Conservation (phyloP, 2,797 vertebrate species). For the Phoeniculus purpureus region DNA sequence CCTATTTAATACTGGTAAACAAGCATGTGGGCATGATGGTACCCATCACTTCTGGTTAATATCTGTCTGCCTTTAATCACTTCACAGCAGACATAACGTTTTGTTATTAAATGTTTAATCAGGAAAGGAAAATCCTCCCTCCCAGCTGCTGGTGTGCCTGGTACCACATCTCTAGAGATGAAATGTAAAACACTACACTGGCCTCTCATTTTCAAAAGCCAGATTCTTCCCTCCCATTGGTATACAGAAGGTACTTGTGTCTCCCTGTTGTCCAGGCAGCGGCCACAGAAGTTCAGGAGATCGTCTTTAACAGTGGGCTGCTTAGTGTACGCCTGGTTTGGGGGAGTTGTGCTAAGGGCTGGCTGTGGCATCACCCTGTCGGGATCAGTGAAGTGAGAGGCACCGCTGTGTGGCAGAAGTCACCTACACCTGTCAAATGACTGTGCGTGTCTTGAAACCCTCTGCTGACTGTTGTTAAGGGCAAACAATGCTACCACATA, state of each 20-base stretch:
- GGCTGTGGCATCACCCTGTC: neutral
- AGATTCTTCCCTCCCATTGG: neutral
- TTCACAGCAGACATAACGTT: neutral
- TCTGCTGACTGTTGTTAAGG: neutral
- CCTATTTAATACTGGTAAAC: neutral
- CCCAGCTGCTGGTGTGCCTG: neutral
- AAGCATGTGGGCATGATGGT: neutral
- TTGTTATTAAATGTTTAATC: neutral
- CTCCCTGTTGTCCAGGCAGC: accelerated
- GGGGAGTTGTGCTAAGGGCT: neutral
- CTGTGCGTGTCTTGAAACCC: neutral
- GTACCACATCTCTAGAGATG: neutral
- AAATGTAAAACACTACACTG: neutral
- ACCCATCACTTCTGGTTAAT: constrained; percentile 8
- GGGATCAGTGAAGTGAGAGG: neutral
- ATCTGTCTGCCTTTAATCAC: neutral
- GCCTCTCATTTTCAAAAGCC: neutral
- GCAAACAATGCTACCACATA: neutral
- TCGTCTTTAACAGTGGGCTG: neutral
- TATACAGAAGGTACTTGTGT: neutral
- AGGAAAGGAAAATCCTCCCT: neutral
- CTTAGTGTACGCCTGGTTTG: neutral
- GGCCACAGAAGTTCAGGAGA: neutral
- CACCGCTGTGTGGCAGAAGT: neutral
- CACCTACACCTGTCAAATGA: neutral